These are phyloP conservation scores for Ceryle rudis DNA, from an alignment of 2,797 vertebrate species.

Conservation along the genomic window DNA sequence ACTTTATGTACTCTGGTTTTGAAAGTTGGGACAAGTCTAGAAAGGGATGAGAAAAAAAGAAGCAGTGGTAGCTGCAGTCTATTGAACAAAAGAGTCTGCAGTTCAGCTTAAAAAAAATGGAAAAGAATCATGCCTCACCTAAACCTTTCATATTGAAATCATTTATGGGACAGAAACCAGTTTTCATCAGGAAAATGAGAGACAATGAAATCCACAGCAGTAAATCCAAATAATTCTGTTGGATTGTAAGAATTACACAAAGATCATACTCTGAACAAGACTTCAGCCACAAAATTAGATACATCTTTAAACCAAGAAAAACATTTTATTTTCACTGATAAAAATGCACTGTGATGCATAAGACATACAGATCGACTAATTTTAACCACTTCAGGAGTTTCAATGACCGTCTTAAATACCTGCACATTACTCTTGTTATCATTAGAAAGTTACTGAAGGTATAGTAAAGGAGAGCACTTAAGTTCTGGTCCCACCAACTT, in stretches of 20 bases:
- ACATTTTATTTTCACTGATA: neutral
- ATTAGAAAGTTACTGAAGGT: neutral
- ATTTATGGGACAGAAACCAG: neutral
- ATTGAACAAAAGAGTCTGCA: neutral
- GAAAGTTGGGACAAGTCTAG: neutral
- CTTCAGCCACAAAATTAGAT: neutral
- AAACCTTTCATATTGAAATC: neutral
- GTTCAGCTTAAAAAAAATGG: neutral
- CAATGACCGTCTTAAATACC: neutral
- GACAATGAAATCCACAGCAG: neutral
- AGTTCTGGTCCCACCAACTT: neutral
- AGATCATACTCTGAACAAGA: neutral
- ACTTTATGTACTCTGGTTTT: neutral
- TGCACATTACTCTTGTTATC: neutral
- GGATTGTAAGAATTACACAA: neutral
- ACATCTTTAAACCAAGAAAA: neutral
- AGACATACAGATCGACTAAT: neutral
- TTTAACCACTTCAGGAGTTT: neutral
- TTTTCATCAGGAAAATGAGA: slow-evolving; percentile 6
- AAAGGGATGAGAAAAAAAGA: neutral
- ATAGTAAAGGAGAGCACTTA: neutral
- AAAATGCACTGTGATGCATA: neutral
- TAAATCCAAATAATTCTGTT: neutral
- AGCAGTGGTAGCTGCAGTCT: neutral
- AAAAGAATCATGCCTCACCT: neutral